Percentiles rank a stretch among this genome's conserved stretches.
Conservation (phyloP, 92 coral and sea anemone genomes). For the Palythoa grandis region DNA sequence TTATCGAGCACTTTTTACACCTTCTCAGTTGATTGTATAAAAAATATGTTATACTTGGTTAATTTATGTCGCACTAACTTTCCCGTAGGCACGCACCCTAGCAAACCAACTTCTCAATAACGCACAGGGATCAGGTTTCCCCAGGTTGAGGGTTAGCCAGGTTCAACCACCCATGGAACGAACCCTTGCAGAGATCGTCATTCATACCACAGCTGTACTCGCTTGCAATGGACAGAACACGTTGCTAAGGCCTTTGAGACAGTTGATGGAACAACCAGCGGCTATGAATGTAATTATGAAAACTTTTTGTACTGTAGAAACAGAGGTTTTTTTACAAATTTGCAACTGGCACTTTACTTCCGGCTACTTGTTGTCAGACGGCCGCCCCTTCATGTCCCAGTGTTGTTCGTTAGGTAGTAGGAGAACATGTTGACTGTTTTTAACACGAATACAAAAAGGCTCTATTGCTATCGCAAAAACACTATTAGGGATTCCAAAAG, state of each 20-base stretch:
- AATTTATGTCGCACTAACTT: not conserved
- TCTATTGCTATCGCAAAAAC: too few species aligned
- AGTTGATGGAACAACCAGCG: conserved; percentile 69
- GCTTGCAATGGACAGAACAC: conserved; percentile 56
- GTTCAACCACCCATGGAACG: conserved; percentile 59
- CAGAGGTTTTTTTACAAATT: not conserved
- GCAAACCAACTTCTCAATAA: conserved; percentile 67
- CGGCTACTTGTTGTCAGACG: not conserved
- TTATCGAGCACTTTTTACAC: too few species aligned
- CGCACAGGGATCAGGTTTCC: conserved; percentile 63
- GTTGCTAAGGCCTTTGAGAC: conserved; percentile 59
- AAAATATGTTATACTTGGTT: too few species aligned
- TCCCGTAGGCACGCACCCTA: conserved; percentile 52
- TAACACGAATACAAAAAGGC: too few species aligned
- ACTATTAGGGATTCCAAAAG: too few species aligned
- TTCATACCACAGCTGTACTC: conserved; percentile 65
- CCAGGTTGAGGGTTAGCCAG: conserved; percentile 56
- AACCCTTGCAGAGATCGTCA: conserved; percentile 63
- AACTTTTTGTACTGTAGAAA: too few species aligned
- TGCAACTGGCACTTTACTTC: not conserved
- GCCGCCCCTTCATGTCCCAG: too few species aligned
- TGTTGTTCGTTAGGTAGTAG: too few species aligned
- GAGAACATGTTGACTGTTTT: too few species aligned
- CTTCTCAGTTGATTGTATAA: too few species aligned
- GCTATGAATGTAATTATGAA: conserved; percentile 56